Percentiles rank a stretch among this genome's conserved stretches.
These are phyloP conservation scores for Coilia nasus DNA, from an alignment of 2,797 vertebrate genomes.

Conservation along the genomic window DNA sequence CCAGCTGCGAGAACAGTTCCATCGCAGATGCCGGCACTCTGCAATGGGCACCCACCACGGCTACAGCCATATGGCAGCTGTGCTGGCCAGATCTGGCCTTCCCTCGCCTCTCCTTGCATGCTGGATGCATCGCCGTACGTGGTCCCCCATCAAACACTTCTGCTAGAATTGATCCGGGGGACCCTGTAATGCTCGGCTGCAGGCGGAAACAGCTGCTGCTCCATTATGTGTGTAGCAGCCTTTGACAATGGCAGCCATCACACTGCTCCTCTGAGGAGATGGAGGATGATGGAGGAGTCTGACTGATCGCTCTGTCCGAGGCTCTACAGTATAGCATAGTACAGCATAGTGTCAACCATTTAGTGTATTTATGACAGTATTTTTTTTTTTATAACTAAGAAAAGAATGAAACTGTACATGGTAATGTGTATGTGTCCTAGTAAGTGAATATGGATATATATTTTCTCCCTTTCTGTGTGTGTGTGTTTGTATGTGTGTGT, in stretches of 20 bases:
- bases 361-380: too few species aligned
- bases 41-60: not conserved
- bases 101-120: not conserved
- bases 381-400: too few species aligned
- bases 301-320: too few species aligned
- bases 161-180: slow-evolving; percentile 2
- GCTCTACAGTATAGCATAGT: too few species aligned
- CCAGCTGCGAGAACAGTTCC: not conserved
- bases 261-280: not conserved
- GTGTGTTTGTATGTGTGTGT: too few species aligned
- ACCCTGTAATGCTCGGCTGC: not conserved
- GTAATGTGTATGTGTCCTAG: too few species aligned
- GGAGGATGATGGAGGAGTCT: not conserved
- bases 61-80: not conserved
- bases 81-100: not conserved
- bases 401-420: too few species aligned
- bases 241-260: slow-evolving; percentile 9
- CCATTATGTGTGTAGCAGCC: not conserved
- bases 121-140: not conserved
- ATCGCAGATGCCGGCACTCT: not conserved
- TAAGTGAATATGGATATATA: too few species aligned
- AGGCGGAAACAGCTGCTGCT: not conserved
- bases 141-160: not conserved
- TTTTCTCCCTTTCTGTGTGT: too few species aligned
- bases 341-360: too few species aligned